Percentiles rank a stretch among this genome's conserved stretches.
These are phyloP conservation scores for Venusia cambrica DNA, from an alignment of 2,888 invertebrate species.

Conservation along the genomic window DNA sequence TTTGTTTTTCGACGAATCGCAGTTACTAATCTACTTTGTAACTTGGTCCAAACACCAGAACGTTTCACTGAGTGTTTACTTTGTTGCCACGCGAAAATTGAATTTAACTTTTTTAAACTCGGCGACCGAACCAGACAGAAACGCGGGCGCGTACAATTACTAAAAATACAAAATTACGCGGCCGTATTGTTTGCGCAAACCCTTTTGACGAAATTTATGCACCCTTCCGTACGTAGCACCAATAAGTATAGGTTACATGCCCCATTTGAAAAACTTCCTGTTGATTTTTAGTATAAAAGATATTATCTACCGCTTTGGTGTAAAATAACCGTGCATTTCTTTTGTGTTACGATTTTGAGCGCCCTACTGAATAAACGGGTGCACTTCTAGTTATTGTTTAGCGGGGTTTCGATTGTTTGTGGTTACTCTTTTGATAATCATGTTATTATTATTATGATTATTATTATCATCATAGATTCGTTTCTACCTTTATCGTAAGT, in stretches of 20 bases:
- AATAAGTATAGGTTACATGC: slow-evolving; percentile 80
- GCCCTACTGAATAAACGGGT: slow-evolving; percentile 59
- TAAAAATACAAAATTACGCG: slow-evolving; percentile 46
- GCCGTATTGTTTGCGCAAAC: slow-evolving; percentile 63
- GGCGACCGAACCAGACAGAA: slow-evolving; percentile 14
- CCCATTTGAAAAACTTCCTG: slow-evolving; percentile 78
- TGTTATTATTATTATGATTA: slow-evolving; percentile 36
- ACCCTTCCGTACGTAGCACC: slow-evolving; percentile 67
- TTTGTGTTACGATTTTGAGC: slow-evolving; percentile 70
- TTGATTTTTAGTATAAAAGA: slow-evolving; percentile 79
- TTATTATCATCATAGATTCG: too few species aligned
- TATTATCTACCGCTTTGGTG: slow-evolving; percentile 79
- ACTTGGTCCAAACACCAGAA: slow-evolving; percentile 45
- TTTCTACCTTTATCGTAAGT: too few species aligned
- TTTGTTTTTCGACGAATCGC: slow-evolving; percentile 35
- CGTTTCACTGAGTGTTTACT: slow-evolving; percentile 51
- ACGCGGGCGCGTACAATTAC: slow-evolving; percentile 47
- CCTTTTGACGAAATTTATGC: slow-evolving; percentile 75
- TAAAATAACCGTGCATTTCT: slow-evolving; percentile 78
- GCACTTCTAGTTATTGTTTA: slow-evolving; percentile 54
- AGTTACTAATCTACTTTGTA: slow-evolving; percentile 54
- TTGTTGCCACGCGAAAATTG: slow-evolving; percentile 51
- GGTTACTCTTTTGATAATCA: slow-evolving; percentile 43
- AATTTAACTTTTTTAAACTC: slow-evolving; percentile 57
- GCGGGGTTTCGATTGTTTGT: slow-evolving; percentile 44